A percentile compares a stretch with the other conserved stretches of the same genome.
phyloP scores from a whole-genome alignment of 2,888 invertebrate species.

The Aleiodes testaceus region DNA sequence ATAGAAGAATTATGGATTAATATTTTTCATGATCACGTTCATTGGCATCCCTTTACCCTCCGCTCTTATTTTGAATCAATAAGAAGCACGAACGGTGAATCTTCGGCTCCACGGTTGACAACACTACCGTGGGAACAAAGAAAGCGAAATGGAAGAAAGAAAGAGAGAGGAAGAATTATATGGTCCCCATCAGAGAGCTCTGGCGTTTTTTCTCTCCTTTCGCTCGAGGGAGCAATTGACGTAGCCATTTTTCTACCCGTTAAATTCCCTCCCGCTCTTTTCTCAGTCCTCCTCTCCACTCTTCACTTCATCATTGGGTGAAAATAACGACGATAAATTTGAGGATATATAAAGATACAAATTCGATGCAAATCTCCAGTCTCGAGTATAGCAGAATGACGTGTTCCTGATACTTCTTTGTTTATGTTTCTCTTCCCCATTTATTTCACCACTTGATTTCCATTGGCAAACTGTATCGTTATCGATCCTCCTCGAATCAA shows the following conservation, averaged over 20 bases:
- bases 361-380: constrained; percentile 22
- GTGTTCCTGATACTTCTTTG: neutral
- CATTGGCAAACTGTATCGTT: constrained; percentile 15
- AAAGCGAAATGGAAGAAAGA: neutral
- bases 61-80: constrained; percentile 58
- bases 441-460: constrained; percentile 21
- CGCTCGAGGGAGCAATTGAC: constrained; percentile 18
- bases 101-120: constrained; percentile 16
- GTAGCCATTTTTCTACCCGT: constrained; percentile 18
- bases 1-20: no score
- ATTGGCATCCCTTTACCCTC: neutral
- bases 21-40: neutral
- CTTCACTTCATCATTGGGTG: constrained; percentile 18
- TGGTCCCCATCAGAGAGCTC: constrained; percentile 13
- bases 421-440: neutral
- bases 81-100: constrained; percentile 67
- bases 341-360: constrained; percentile 20
- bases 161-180: neutral
- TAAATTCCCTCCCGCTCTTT: constrained; percentile 48
- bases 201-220: constrained; percentile 2
- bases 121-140: constrained; percentile 27
- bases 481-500: constrained; percentile 12
- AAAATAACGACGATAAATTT: constrained; percentile 24
- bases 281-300: constrained; percentile 65
- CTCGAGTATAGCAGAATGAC: neutral